Percentiles rank a stretch among this genome's conserved stretches.
phyloP scores from a whole-genome alignment of 2,113 vertebrate species.

The Theristicus caerulescens region DNA sequence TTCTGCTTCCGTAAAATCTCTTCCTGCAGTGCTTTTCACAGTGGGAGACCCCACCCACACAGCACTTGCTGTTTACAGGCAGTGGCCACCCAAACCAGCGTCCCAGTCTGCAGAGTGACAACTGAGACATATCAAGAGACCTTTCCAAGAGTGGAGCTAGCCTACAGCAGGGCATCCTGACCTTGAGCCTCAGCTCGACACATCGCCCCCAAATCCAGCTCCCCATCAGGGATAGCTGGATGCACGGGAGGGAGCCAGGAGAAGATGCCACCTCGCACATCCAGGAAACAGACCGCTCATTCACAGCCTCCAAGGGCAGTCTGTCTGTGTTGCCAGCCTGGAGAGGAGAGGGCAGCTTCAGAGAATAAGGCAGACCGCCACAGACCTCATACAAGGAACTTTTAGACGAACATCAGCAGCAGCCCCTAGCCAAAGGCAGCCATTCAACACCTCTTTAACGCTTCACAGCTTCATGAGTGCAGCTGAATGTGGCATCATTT shows the following conservation, averaged over 20 bases:
- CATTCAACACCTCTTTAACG: neutral
- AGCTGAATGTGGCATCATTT: neutral
- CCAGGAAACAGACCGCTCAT: neutral
- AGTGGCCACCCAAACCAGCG: neutral
- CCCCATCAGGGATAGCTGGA: neutral
- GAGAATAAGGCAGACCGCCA: neutral
- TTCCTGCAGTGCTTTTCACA: neutral
- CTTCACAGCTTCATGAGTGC: neutral
- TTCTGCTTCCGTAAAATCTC: neutral
- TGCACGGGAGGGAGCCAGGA: neutral
- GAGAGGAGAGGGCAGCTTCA: neutral
- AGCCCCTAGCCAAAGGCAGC: neutral
- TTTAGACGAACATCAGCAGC: neutral
- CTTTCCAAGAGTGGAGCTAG: neutral
- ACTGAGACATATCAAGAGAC: neutral
- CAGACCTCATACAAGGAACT: neutral
- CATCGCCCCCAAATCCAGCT: neutral
- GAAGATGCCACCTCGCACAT: neutral
- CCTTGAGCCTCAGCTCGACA: neutral
- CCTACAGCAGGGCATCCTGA: neutral
- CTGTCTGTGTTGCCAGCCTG: neutral
- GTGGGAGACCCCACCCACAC: neutral
- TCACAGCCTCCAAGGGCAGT: neutral
- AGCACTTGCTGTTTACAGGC: neutral
- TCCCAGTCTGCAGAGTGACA: neutral